These are phyloP conservation scores for Peromyscus nudipes DNA, from an alignment of 2,797 vertebrate species.

Conservation along the genomic window DNA sequence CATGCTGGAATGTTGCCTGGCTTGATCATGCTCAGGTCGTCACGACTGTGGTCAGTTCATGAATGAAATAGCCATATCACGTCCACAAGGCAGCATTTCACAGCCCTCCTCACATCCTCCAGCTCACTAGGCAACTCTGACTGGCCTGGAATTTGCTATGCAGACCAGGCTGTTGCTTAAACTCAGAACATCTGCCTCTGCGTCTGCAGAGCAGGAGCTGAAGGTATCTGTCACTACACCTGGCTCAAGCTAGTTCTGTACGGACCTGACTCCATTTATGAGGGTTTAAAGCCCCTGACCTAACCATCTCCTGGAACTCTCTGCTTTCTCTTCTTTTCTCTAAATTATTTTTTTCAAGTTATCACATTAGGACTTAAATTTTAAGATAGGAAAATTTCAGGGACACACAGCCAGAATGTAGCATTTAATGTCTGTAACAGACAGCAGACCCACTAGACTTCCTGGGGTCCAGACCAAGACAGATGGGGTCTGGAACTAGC, in stretches of 20 bases:
- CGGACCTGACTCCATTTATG: background rate
- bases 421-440: background rate
- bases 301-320: background rate
- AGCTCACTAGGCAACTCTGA: background rate
- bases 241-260: background rate
- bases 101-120: background rate
- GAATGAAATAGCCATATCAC: background rate
- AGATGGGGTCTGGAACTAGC: background rate
- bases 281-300: background rate
- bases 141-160: too few species aligned
- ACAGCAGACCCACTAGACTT: background rate
- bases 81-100: background rate
- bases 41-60: background rate
- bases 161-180: background rate
- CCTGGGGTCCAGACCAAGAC: background rate
- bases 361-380: background rate
- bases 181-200: background rate
- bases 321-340: background rate
- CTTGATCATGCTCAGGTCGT: background rate
- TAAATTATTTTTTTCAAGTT: background rate
- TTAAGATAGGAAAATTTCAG: background rate
- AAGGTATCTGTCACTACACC: background rate
- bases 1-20: background rate
- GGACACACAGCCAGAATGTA: background rate
- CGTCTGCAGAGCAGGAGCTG: background rate